Evolutionary conservation across 2,797 vertebrate genomes (phyloP).

Genomic region (Silurus aristotelis): DNA sequence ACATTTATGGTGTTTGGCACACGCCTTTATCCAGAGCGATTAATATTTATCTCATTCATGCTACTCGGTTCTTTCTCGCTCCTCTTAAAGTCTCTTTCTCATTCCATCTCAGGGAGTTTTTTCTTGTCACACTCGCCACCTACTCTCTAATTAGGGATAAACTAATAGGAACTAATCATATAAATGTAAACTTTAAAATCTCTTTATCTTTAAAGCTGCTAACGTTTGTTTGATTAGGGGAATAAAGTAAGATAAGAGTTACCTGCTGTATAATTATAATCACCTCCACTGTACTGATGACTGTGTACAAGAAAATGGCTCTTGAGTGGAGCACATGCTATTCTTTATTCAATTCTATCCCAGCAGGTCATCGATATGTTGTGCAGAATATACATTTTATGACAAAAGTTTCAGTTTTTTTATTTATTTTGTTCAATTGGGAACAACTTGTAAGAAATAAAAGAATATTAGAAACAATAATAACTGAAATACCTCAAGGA

Average conservation of each 20-base stretch:
- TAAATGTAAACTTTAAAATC: too few relatives aligned
- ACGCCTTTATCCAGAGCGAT: too few relatives aligned
- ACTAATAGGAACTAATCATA: too few relatives aligned
- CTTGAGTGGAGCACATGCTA: background rate
- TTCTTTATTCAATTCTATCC: background rate
- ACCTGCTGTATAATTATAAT: background rate
- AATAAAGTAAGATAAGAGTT: background rate
- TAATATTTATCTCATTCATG: too few relatives aligned
- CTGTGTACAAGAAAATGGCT: background rate
- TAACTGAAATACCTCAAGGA: slow-evolving; percentile 75
- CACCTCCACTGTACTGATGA: background rate
- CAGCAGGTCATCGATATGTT: background rate
- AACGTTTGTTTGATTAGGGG: too few relatives aligned
- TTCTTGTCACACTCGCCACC: too few relatives aligned
- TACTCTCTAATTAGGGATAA: too few relatives aligned
- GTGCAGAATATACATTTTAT: background rate
- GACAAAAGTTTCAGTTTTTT: background rate
- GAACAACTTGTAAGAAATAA: background rate
- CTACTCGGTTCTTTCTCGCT: too few relatives aligned
- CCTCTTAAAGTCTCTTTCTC: too few relatives aligned
- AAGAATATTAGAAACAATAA: background rate
- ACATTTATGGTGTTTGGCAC: too few relatives aligned
- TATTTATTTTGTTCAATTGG: background rate
- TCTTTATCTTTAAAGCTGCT: too few relatives aligned
- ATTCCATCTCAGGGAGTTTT: too few relatives aligned